Percentiles rank a stretch among this genome's conserved stretches.
phyloP scores from a whole-genome alignment of 2,888 invertebrate genomes.

The Drosophila bunnanda region DNA sequence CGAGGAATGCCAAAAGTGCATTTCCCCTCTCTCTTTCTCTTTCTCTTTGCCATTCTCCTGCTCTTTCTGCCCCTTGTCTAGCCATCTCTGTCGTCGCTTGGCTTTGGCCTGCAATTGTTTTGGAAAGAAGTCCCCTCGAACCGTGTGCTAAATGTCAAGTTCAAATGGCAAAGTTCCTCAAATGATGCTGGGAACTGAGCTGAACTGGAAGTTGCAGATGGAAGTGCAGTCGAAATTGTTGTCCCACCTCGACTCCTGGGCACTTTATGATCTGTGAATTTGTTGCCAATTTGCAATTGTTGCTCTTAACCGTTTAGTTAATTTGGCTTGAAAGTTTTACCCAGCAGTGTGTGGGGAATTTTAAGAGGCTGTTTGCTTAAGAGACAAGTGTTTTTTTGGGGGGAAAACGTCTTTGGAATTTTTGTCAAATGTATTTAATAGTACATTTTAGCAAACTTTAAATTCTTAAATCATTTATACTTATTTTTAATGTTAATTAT shows the following conservation, averaged over 20 bases:
- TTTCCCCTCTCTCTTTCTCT: slow-evolving; percentile 33
- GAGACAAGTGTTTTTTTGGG: not conserved
- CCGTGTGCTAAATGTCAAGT: slow-evolving; percentile 81
- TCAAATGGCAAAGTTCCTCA: slow-evolving; percentile 81
- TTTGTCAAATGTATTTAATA: not conserved
- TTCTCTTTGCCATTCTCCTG: not conserved
- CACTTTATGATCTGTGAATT: slow-evolving; percentile 77
- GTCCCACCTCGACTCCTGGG: slow-evolving; percentile 38
- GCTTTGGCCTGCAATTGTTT: slow-evolving; percentile 74
- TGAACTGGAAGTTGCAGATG: slow-evolving; percentile 24
- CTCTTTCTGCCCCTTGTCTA: slow-evolving; percentile 14
- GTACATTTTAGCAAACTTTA: too few species aligned
- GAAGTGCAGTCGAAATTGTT: slow-evolving; percentile 32
- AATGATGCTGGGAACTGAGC: slow-evolving; percentile 67
- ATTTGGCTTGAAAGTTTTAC: slow-evolving; percentile 69
- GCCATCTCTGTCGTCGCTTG: slow-evolving; percentile 19
- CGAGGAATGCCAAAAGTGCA: slow-evolving; percentile 79
- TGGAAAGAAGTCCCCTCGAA: slow-evolving; percentile 72
- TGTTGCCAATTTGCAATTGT: slow-evolving; percentile 79
- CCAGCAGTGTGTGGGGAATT: slow-evolving; percentile 6
- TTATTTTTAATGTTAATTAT: not conserved
- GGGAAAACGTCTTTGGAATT: slow-evolving; percentile 2
- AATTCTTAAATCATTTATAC: too few species aligned
- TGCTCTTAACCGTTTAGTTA: slow-evolving; percentile 74
- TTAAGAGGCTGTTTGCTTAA: slow-evolving; percentile 2